A percentile compares a stretch with the other conserved stretches of the same genome.
phyloP scores from a whole-genome alignment of 2,888 invertebrate genomes.

The Escarpia spicata region DNA sequence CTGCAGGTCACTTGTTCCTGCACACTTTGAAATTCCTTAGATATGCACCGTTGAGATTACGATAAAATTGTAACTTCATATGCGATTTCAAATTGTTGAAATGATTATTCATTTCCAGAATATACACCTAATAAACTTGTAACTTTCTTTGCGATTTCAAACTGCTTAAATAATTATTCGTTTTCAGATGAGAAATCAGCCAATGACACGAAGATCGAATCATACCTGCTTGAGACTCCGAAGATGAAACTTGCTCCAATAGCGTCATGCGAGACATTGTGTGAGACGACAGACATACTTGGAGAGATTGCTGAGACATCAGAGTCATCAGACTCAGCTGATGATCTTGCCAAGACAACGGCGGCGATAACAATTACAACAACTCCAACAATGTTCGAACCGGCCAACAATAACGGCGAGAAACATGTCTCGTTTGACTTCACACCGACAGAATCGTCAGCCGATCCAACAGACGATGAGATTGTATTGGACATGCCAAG shows the following conservation, averaged over 20 bases:
- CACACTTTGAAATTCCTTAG: too few species aligned
- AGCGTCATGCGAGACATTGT: conserved; percentile 63
- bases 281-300: conserved; percentile 45
- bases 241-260: conserved; percentile 62
- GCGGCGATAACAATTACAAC: conserved; percentile 33
- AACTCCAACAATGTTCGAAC: conserved; percentile 19
- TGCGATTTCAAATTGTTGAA: too few species aligned
- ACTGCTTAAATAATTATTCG: background rate
- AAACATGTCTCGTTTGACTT: background rate
- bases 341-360: conserved; percentile 28
- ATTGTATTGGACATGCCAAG: conserved; percentile 32
- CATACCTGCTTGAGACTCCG: conserved; percentile 40
- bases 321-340: conserved; percentile 18
- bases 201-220: conserved; percentile 34
- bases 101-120: too few species aligned
- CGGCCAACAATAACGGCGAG: background rate
- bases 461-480: conserved; percentile 28
- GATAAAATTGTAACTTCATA: too few species aligned
- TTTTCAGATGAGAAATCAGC: conserved; percentile 24
- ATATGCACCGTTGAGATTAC: too few species aligned
- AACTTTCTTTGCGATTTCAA: background rate
- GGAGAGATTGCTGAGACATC: background rate
- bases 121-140: too few species aligned
- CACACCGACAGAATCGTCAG: conserved; percentile 29
- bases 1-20: too few species aligned